phyloP scores from a whole-genome alignment of 2,797 vertebrate species.

The Chromis chromis region DNA sequence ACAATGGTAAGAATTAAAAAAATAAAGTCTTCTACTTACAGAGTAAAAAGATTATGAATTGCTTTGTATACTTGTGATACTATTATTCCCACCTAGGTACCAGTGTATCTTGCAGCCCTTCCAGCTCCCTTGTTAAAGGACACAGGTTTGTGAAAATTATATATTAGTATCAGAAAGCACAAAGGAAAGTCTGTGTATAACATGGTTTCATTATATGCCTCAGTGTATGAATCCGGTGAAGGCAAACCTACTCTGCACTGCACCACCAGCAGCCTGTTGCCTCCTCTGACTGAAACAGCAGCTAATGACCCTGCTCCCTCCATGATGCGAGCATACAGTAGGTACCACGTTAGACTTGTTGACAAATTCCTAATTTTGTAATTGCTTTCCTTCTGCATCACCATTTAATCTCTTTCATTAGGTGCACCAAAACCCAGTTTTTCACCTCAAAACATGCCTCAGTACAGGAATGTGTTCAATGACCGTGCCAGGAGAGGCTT shows the following conservation, averaged over 20 bases:
- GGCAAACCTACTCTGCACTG: not conserved
- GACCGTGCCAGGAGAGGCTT: slow-evolving; percentile 71
- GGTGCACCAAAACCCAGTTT: slow-evolving; percentile 23
- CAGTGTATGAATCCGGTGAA: slow-evolving; percentile 27
- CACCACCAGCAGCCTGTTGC: slow-evolving; percentile 30
- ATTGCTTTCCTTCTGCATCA: not conserved
- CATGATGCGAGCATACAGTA: slow-evolving; percentile 27
- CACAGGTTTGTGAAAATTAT: slow-evolving; percentile 61
- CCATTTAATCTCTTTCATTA: slow-evolving; percentile 26
- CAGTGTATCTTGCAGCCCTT: slow-evolving; percentile 55
- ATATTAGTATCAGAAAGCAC: not conserved
- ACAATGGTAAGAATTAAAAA: slow-evolving; percentile 54
- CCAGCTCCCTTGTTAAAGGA: slow-evolving; percentile 59
- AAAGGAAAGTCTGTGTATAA: slow-evolving; percentile 7
- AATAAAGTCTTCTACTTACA: not conserved
- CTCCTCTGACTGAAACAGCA: slow-evolving; percentile 38
- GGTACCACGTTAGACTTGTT: slow-evolving; percentile 12
- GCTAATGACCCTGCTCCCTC: slow-evolving; percentile 8
- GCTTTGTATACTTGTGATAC: slow-evolving; percentile 1
- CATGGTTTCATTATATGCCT: slow-evolving; percentile 17
- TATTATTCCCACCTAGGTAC: slow-evolving; percentile 61
- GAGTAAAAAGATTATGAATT: not conserved
- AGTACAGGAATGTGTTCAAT: slow-evolving; percentile 75
- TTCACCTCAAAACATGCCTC: slow-evolving; percentile 55
- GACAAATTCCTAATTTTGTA: not conserved